Evolutionary conservation across 2,797 vertebrate genomes (phyloP), one percentile per base, ranked within the genome.

Genomic region (Pelodytes ibericus): DNA sequence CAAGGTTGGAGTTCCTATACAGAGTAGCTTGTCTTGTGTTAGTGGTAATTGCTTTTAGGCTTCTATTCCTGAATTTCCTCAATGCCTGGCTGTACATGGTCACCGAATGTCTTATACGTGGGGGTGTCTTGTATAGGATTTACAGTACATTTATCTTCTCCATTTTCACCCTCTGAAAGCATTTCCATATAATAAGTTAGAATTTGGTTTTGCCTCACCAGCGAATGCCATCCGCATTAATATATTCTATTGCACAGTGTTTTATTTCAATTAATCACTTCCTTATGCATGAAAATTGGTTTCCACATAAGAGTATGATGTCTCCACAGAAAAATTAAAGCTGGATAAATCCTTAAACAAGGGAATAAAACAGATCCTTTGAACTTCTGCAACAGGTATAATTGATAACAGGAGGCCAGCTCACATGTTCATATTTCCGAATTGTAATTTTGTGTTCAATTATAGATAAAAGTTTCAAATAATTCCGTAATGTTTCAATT

Each of bases 31-130:
- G 39, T 27, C 22, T 68, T 75, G 72, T 26, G 36, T 29, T 15
- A 15, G 2, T 2, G 18, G 27, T 49, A 26, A 36, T 69, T 47
- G 56, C 33, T 61, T 33, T 20, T 39, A 36, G 53, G 8, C 20
- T 68, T 27, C 13, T 11, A 62, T 29, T 22, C 36, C 5, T n/a
- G 24, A 39, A 8, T 18, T 31, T 51, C 24, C 25, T 27, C 26
- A 18, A 22, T 24, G 31, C 62, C 53, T 70, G 30, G 44, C 39
- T 51, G 44, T 39, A 63, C 74, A 76, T 76, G 70, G 66, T 76
- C 62, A 49, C 30, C 22, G 65, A 29, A 61, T 69, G 57, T 75
- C 65, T 53, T 62, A 39, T 31, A 61, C 13, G 26, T 7, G 3
- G 30, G 11, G 4, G 25, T 22, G 22, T 25, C 56, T 27, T n/a